Evolutionary conservation across 2,888 invertebrate species (phyloP), one percentile per base, ranked within the genome.

Genomic region (Sesamia inferens): DNA sequence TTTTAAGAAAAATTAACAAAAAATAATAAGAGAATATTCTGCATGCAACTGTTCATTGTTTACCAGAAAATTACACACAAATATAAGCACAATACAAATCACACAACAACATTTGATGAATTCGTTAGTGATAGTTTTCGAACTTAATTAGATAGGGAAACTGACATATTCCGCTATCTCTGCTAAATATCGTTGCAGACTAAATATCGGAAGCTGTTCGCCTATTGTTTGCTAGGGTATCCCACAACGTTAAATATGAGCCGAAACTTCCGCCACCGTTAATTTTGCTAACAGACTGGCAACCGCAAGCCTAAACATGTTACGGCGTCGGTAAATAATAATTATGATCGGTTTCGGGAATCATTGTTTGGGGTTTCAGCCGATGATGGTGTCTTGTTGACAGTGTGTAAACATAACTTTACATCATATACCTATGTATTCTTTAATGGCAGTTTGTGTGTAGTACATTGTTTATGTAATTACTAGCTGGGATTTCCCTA

Each of bases 211-310:
- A 71, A 76, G 69, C 74, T 69, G 7, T 24, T 48, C 47, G 31
- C 39, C 63, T 71, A 73, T 78, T 85, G 82, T 83, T 85, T 83
- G 84, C 72, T 31, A 66, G 75, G 76, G 67, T 71, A 68, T 10
- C 54, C 77, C 85, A 64, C 82, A 76, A 78, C 73, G 79, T 85
- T 85, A 78, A 85, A 81, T 83, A 83, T 85, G 71, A 72, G 54
- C 73, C 57, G 61, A 75, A 85, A 82, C 82, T 76, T 85, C 84
- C 71, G 51, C 65, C 59, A 51, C 66, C 59, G 74, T 78, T 82
- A 79, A 85, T 82, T 85, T 83, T 59, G 55, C 79, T 74, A 79
- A 82, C 80, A 71, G 54, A 82, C 68, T 73, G 48, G 55, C 22
- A 85, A 76, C 84, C 83, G 47, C 85, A 78, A 48, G 63, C 61